Evolutionary conservation across 2,888 invertebrate genomes (phyloP).

Genomic region (Dione vanillae): DNA sequence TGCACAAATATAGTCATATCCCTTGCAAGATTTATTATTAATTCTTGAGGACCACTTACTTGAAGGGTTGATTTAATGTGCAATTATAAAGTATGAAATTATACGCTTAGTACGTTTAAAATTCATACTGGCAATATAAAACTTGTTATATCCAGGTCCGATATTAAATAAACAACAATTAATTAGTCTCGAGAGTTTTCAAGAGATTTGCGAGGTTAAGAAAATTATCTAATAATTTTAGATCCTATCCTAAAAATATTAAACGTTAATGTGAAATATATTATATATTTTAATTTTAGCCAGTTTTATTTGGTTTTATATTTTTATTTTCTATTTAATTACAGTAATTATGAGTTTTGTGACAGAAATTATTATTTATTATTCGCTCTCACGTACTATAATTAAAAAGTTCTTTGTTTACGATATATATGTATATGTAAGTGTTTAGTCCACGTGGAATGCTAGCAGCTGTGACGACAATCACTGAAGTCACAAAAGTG

Average conservation of each 20-base stretch:
- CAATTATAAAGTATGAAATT: conserved; percentile 29
- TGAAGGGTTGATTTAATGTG: conserved; percentile 26
- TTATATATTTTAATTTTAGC: too few species aligned
- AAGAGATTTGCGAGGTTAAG: conserved; percentile 17
- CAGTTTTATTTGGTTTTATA: too few species aligned
- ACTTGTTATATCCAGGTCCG: conserved; percentile 2
- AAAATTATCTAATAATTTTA: conserved; percentile 16
- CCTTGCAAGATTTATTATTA: conserved; percentile 18
- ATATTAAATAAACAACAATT: conserved; percentile 15
- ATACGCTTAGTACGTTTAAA: conserved; percentile 7
- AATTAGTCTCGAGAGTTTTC: conserved; percentile 17
- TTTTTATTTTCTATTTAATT: too few species aligned
- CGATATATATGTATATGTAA: too few species aligned
- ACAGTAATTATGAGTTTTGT: too few species aligned
- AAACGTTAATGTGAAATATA: too few species aligned
- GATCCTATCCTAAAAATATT: neutral
- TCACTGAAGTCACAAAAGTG: too few species aligned
- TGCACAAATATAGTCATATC: neutral
- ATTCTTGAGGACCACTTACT: conserved; percentile 26
- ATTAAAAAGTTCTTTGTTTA: too few species aligned
- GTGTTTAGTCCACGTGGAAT: too few species aligned
- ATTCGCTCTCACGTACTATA: too few species aligned
- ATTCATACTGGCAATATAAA: neutral
- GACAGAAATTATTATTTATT: too few species aligned
- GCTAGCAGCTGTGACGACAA: too few species aligned